Percentiles rank a stretch among this genome's conserved stretches.
Evolutionary conservation across 2,888 invertebrate species (phyloP).

Genomic region (Noctua janthina): DNA sequence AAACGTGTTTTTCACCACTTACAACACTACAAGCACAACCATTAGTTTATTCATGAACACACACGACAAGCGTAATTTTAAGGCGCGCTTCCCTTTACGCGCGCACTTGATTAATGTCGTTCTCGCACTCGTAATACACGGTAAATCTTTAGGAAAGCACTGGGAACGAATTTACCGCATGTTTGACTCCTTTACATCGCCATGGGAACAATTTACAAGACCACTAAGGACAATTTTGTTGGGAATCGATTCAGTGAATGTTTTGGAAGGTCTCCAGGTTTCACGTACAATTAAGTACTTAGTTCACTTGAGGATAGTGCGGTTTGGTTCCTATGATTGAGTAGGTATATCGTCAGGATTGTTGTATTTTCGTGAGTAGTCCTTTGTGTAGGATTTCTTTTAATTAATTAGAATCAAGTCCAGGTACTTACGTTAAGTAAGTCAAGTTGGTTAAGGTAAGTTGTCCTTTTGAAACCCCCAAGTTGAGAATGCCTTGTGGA

Average conservation of each 20-base stretch:
- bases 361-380: not conserved
- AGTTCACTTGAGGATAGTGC: not conserved
- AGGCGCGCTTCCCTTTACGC: slow-evolving; percentile 23
- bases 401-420: not conserved
- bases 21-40: not conserved
- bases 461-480: not conserved
- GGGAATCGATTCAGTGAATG: slow-evolving; percentile 37
- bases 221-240: slow-evolving; percentile 39
- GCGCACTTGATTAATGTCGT: slow-evolving; percentile 59
- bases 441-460: not conserved
- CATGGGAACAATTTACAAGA: slow-evolving; percentile 53
- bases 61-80: slow-evolving; percentile 29
- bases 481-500: not conserved
- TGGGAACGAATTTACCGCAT: slow-evolving; percentile 55
- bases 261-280: slow-evolving; percentile 31
- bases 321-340: not conserved
- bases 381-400: not conserved
- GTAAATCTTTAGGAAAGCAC: slow-evolving; percentile 60
- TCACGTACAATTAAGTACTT: not conserved
- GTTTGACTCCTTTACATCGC: slow-evolving; percentile 47
- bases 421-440: not conserved
- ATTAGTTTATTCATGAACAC: slow-evolving; percentile 49
- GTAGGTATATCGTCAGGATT: not conserved
- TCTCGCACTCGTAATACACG: slow-evolving; percentile 14
- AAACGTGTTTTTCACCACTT: not conserved